phyloP scores from a whole-genome alignment of 2,797 vertebrate genomes.

The Natrix natrix region DNA sequence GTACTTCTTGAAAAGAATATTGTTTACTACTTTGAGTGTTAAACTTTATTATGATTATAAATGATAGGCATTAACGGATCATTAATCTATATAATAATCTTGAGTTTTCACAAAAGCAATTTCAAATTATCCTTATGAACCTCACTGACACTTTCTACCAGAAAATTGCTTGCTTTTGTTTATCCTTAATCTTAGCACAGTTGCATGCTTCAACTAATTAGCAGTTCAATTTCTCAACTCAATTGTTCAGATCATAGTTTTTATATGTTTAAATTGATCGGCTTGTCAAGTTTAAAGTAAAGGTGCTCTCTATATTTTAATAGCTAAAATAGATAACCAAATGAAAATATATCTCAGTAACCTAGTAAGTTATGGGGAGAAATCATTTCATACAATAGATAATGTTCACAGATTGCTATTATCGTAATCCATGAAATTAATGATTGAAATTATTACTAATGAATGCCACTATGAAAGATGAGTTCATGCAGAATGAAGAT shows the following conservation, averaged over 20 bases:
- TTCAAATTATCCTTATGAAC: constrained; percentile 50
- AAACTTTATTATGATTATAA: constrained; percentile 60
- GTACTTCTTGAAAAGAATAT: constrained; percentile 16
- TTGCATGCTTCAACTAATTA: constrained; percentile 49
- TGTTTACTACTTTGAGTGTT: constrained; percentile 39
- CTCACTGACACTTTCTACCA: constrained; percentile 38
- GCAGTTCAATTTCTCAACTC: constrained; percentile 49
- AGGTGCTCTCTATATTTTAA: constrained; percentile 21
- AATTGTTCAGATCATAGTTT: constrained; percentile 50
- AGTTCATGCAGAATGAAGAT: not conserved
- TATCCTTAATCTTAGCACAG: constrained; percentile 51
- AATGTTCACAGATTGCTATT: not conserved
- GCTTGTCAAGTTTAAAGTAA: constrained; percentile 36
- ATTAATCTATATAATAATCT: constrained; percentile 56
- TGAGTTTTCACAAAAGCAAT: constrained; percentile 49
- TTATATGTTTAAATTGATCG: constrained; percentile 45
- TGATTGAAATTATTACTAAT: not conserved
- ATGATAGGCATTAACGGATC: constrained; percentile 51
- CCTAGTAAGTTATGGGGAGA: not conserved
- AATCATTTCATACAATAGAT: not conserved
- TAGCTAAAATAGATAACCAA: constrained; percentile 22
- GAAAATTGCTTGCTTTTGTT: constrained; percentile 57
- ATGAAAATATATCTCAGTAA: not conserved
- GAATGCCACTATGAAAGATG: not conserved
- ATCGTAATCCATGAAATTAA: not conserved